Conservation (phyloP, 1,140 invertebrate genomes). For the Aphis craccivora region DNA sequence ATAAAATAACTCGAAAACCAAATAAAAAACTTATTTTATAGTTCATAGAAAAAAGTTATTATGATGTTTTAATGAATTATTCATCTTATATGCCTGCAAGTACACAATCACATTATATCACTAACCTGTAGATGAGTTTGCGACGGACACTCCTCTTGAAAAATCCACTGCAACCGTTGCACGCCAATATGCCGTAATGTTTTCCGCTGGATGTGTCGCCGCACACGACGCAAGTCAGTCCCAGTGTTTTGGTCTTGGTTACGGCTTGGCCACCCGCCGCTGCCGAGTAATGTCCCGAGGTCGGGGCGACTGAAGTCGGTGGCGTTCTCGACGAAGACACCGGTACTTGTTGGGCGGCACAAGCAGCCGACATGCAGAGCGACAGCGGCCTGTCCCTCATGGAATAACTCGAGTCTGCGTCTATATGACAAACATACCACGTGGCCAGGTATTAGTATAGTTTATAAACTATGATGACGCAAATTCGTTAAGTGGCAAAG, state of each 20-base stretch:
- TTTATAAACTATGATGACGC: not conserved
- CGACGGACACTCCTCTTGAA: conserved; percentile 96
- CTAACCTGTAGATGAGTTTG: conserved; percentile 96
- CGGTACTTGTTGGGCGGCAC: conserved; percentile 60
- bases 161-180: conserved; percentile 98
- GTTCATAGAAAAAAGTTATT: too few relatives aligned
- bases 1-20: too few relatives aligned
- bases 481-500: not conserved
- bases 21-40: too few relatives aligned
- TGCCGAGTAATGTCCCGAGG: not conserved
- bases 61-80: too few relatives aligned
- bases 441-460: not conserved
- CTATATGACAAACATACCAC: not conserved
- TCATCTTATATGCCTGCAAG: too few relatives aligned
- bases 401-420: conserved; percentile 22
- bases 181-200: conserved; percentile 98
- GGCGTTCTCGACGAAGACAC: conserved; percentile 62
- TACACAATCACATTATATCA: conserved; percentile 55
- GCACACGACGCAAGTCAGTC: conserved; percentile 91
- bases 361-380: conserved; percentile 54
- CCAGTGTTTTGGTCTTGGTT: conserved; percentile 65
- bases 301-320: conserved; percentile 42
- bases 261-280: not conserved
- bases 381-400: conserved; percentile 50
- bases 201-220: conserved; percentile 97